Evolutionary conservation across 2,888 invertebrate species (phyloP), one percentile per base, ranked within the genome.

Genomic region (Myathropa florea): DNA sequence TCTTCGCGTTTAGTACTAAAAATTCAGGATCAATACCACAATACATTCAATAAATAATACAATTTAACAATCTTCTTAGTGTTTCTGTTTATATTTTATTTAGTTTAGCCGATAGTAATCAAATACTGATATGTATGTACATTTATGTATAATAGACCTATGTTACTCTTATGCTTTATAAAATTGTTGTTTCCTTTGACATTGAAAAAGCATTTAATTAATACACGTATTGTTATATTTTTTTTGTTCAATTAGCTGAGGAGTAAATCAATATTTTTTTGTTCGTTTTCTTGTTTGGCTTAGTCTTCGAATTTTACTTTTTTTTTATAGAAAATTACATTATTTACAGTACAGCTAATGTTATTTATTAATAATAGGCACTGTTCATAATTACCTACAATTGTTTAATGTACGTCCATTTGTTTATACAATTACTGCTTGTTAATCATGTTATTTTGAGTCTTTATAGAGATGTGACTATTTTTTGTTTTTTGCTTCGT

Each of bases 331-430:
- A 81, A 81, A 81, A 82, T 78, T 71, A 60, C 53, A 65, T 36
- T 18, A 65, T 78, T 70, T 70, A 73, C 63, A 70, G 14, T 76
- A 57, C 46, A 36, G 60, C 60, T 81, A 55, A 73, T 75, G 61
- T 67, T 36, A 77, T 77, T 4, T 76, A 60, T 76, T 75, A 46
- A 73, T 81, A 67, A 79, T 86, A 86, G 86, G 86, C 86, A 86
- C 86, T 86, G 70, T 82, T 82, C 82, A 75, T 67, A 86, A 77
- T 86, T 86, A 86, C 86, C 86, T 86, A 86, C 64, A 82, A 75
- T 64, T 23, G 28, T 36, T 18, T 67, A 55, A 23, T 39, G 36
- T 39, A 39, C 36, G 36, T 39, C 36, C n/a, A 46, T 46, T 60
- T 46, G 21, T 73, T 73, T 83, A 73, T 83, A 79, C 65, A 84